Conservation (phyloP, 1,140 invertebrate genomes). For the Halotydeus destructor region DNA sequence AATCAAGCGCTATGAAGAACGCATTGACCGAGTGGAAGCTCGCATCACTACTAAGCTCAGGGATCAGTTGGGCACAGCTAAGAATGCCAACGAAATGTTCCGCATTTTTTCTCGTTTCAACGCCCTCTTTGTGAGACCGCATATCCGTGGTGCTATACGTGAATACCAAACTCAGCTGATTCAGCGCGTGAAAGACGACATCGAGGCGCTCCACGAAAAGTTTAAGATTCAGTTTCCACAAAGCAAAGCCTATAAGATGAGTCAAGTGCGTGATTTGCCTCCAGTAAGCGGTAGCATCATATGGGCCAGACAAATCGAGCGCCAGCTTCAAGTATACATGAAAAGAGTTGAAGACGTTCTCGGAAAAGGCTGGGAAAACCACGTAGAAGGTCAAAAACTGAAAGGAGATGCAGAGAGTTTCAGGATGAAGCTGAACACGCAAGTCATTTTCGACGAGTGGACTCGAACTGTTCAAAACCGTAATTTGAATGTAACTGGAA, state of each 20-base stretch:
- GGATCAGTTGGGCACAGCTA: slow-evolving; percentile 90
- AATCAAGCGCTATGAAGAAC: slow-evolving; percentile 79
- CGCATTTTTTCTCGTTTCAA: slow-evolving; percentile 82
- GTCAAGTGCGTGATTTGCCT: slow-evolving; percentile 73
- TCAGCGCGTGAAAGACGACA: slow-evolving; percentile 96
- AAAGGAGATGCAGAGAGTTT: slow-evolving; percentile 97
- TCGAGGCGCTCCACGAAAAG: slow-evolving; percentile 89
- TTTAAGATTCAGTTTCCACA: slow-evolving; percentile 89
- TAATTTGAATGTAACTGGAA: slow-evolving; percentile 72
- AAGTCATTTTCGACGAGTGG: slow-evolving; percentile 96
- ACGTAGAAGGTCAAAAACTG: slow-evolving; percentile 94
- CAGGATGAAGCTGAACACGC: slow-evolving; percentile 76
- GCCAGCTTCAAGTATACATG: slow-evolving; percentile 89
- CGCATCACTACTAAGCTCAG: slow-evolving; percentile 85
- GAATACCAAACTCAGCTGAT: slow-evolving; percentile 99
- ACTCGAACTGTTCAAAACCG: slow-evolving; percentile 74
- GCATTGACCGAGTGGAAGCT: slow-evolving; percentile 91
- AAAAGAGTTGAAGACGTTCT: slow-evolving; percentile 91
- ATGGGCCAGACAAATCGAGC: slow-evolving; percentile 95
- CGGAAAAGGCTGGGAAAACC: slow-evolving; percentile 95
- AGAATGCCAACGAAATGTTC: slow-evolving; percentile 99
- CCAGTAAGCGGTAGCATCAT: slow-evolving; percentile 93
- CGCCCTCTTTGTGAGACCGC: slow-evolving; percentile 89
- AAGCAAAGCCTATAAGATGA: slow-evolving; percentile 75
- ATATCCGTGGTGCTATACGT: slow-evolving; percentile 91